phyloP scores from a whole-genome alignment of 2,797 vertebrate genomes.

The Momotus momota region DNA sequence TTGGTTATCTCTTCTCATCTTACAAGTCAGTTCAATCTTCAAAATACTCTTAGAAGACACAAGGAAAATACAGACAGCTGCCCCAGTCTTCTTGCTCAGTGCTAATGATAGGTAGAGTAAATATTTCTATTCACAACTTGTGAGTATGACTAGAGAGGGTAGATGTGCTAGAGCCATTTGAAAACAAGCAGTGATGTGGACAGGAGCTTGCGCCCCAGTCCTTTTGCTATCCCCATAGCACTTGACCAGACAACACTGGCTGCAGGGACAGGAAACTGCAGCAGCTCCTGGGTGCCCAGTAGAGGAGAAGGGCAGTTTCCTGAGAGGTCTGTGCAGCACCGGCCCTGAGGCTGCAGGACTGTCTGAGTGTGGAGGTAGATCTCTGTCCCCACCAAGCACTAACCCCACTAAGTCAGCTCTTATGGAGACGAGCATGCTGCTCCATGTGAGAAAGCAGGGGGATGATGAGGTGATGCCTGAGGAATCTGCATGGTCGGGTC shows the following conservation, averaged over 20 bases:
- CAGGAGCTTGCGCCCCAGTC: background rate
- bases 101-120: background rate
- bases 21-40: background rate
- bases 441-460: background rate
- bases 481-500: background rate
- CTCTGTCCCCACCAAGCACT: background rate
- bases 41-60: background rate
- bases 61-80: background rate
- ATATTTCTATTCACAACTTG: background rate
- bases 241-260: background rate
- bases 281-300: background rate
- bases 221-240: fast-evolving
- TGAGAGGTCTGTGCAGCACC: background rate
- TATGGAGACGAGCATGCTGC: fast-evolving
- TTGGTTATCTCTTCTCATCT: background rate
- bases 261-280: background rate
- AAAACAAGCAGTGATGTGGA: background rate
- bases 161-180: background rate
- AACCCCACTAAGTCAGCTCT: background rate
- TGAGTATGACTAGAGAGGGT: background rate
- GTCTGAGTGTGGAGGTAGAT: no score
- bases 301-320: background rate
- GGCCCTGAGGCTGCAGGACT: fast-evolving
- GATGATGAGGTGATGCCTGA: background rate
- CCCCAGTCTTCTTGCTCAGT: background rate